Evolutionary conservation across 2,888 invertebrate species (phyloP).

Genomic region (Orchesella flavescens): DNA sequence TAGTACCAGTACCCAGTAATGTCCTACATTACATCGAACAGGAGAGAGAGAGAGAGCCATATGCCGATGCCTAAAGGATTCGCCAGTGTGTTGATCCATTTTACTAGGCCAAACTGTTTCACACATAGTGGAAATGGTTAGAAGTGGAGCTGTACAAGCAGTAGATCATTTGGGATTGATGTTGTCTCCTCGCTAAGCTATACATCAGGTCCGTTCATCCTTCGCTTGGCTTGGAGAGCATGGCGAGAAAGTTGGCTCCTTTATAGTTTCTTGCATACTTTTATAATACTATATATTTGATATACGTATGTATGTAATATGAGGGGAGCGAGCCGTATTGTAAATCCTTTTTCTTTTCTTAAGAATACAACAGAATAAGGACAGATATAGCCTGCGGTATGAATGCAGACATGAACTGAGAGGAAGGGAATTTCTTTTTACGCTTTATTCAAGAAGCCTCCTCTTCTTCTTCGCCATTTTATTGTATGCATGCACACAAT

Average conservation of each 20-base stretch:
- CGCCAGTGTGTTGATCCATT: slow-evolving; percentile 43
- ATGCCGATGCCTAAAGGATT: slow-evolving; percentile 25
- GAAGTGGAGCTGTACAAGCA: slow-evolving; percentile 57
- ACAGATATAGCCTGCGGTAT: slow-evolving; percentile 56
- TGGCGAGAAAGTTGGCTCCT: slow-evolving; percentile 51
- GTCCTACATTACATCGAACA: slow-evolving; percentile 41
- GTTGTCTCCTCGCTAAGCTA: slow-evolving; percentile 65
- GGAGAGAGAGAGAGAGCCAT: no score
- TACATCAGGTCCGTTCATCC: slow-evolving; percentile 62
- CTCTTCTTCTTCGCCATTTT: not conserved
- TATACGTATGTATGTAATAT: no score
- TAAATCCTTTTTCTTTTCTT: slow-evolving; percentile 54
- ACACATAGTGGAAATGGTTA: slow-evolving; percentile 19
- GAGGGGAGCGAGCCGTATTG: slow-evolving; percentile 14
- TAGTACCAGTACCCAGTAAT: slow-evolving; percentile 19
- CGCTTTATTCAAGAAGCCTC: not conserved
- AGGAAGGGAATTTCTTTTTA: not conserved
- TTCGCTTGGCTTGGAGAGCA: slow-evolving; percentile 48
- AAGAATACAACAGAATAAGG: slow-evolving; percentile 39
- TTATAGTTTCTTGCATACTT: slow-evolving; percentile 49
- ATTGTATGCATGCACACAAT: not conserved
- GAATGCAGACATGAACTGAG: slow-evolving; percentile 43
- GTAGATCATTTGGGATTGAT: slow-evolving; percentile 70
- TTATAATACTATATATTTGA: no score
- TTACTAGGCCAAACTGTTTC: slow-evolving; percentile 42